Percentiles rank a stretch among this genome's conserved stretches.
Evolutionary conservation across 1,140 invertebrate species (phyloP).

Genomic region (Contarinia nasturtii): DNA sequence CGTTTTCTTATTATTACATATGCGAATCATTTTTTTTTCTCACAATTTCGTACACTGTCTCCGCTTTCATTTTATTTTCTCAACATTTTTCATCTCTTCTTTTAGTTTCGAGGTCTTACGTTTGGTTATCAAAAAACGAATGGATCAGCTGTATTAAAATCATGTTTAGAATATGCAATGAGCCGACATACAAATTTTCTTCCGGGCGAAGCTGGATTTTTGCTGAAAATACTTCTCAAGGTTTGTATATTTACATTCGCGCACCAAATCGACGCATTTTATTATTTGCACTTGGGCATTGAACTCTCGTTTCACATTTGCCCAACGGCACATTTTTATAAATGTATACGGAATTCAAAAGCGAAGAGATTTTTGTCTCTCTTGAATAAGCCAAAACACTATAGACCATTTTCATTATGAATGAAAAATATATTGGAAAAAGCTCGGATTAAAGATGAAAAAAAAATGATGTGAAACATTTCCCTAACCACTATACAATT

Average conservation of each 20-base stretch:
- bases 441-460: too few species aligned
- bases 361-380: background rate
- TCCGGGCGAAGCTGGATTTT: slow-evolving; percentile 21
- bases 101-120: slow-evolving; percentile 36
- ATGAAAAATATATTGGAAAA: too few species aligned
- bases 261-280: background rate
- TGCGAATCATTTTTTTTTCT: background rate
- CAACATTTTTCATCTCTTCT: background rate
- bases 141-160: slow-evolving; percentile 25
- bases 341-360: background rate
- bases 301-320: background rate
- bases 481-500: too few species aligned
- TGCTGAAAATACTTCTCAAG: slow-evolving; percentile 22
- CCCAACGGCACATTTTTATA: background rate
- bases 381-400: background rate
- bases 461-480: too few species aligned
- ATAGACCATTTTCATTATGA: too few species aligned
- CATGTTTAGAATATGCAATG: slow-evolving; percentile 19
- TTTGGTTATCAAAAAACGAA: slow-evolving; percentile 43
- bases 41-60: background rate
- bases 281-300: background rate
- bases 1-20: background rate
- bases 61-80: background rate
- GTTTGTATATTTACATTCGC: slow-evolving; percentile 8
- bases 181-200: slow-evolving; percentile 16